Percentiles rank a stretch among this genome's conserved stretches.
These are phyloP conservation scores for Cyprinus carpio DNA, from an alignment of 2,113 vertebrate species.

Conservation along the genomic window DNA sequence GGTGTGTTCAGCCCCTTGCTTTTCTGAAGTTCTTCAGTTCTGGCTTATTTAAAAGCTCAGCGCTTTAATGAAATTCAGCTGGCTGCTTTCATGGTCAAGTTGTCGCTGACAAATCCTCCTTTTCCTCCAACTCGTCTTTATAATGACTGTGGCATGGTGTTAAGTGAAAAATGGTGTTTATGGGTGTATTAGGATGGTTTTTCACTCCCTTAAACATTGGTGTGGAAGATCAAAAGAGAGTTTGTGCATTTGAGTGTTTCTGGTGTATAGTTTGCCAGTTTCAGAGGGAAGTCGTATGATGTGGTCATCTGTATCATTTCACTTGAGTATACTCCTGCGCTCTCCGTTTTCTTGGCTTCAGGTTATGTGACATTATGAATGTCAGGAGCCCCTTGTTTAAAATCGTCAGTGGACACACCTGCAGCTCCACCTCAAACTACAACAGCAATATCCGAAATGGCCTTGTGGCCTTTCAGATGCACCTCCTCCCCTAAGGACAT, in stretches of 20 bases:
- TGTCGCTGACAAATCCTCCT: not conserved
- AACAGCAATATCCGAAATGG: not conserved
- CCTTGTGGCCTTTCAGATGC: not conserved
- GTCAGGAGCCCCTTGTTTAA: slow-evolving; percentile 17
- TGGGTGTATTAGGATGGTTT: slow-evolving; percentile 21
- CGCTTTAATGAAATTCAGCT: slow-evolving; percentile 53
- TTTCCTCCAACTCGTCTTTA: not conserved
- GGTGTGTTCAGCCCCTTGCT: slow-evolving; percentile 48
- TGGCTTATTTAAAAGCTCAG: not conserved
- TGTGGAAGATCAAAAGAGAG: not conserved
- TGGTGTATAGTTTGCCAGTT: not conserved
- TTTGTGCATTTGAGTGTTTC: not conserved
- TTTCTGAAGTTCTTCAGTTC: not conserved
- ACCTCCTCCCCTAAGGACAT: not conserved
- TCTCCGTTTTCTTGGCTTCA: slow-evolving; percentile 20
- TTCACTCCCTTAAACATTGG: not conserved
- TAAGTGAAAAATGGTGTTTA: slow-evolving; percentile 3
- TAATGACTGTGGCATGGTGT: slow-evolving; percentile 21
- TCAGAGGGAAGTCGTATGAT: not conserved
- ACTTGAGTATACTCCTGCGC: not conserved
- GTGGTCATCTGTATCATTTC: not conserved
- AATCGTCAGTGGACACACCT: slow-evolving; percentile 36
- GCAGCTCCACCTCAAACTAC: slow-evolving; percentile 9
- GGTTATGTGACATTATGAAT: not conserved
- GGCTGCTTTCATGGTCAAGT: slow-evolving; percentile 41